phyloP scores from a whole-genome alignment of 2,797 vertebrate genomes.

The Galagoides demidoff region DNA sequence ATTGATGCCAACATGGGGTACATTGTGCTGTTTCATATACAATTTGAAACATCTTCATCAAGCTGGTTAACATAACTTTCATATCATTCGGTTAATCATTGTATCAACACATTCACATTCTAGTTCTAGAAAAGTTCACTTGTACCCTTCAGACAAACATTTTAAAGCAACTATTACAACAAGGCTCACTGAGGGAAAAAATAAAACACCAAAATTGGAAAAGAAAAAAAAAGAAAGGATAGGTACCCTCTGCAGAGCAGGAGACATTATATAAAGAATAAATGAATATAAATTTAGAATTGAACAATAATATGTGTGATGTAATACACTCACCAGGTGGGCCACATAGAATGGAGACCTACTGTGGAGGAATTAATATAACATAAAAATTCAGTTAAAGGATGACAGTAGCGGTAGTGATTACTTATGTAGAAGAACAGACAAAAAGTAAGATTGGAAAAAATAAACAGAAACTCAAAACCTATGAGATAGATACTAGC shows the following conservation, averaged over 20 bases:
- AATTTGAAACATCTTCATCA: too few relatives aligned
- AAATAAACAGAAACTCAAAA: not conserved
- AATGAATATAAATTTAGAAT: not conserved
- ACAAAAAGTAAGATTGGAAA: not conserved
- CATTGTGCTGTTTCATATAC: too few relatives aligned
- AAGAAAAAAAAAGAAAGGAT: not conserved
- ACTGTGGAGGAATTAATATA: not conserved
- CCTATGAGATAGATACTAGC: not conserved
- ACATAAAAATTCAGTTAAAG: not conserved
- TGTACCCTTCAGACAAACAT: too few relatives aligned
- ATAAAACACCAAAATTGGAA: not conserved
- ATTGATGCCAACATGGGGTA: too few relatives aligned
- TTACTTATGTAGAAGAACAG: not conserved
- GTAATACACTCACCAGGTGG: not conserved
- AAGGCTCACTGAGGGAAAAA: not conserved
- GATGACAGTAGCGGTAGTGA: not conserved
- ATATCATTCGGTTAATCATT: too few relatives aligned
- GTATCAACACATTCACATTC: too few relatives aligned
- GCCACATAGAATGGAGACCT: not conserved
- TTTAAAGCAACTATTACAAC: not conserved
- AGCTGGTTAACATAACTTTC: too few relatives aligned
- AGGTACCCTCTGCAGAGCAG: not conserved
- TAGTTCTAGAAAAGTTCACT: too few relatives aligned
- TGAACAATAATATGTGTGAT: not conserved
- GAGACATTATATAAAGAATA: not conserved